Evolutionary conservation across 1,140 invertebrate genomes (phyloP), one percentile per base, ranked within the genome.

Genomic region (Chrysopa pallens): DNA sequence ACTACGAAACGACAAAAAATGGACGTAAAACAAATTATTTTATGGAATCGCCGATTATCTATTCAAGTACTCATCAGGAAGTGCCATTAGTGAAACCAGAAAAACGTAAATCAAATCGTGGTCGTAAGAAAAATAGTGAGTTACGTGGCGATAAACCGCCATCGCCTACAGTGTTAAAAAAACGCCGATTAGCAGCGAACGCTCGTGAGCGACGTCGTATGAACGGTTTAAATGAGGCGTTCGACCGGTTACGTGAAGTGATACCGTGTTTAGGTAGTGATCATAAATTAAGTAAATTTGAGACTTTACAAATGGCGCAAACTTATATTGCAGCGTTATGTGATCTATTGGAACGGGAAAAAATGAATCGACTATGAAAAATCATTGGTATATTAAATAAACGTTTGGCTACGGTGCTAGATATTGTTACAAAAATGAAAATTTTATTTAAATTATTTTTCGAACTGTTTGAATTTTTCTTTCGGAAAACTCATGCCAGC

Each of bases 281-380:
- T 50, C 73, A 82, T 47, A 83, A 85, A 55, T 62, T 89, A 4
- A 86, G 82, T 49, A 90, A 90, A 60, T 88, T 81, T 55, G 85
- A 90, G 57, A 88, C 85, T 0, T 60, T 90, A 8, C 84, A 88
- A 66, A 86, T 89, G 83, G 85, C 85, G 0, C 84, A 88, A 52
- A 83, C 74, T 9, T 89, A 89, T 54, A 89, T 89, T 38, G 59
- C 70, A 0, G 80, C 81, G 0, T 58, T 87, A 8, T 69, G 73
- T 49, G 78, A 83, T 46, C 59, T 81, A n/a, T 47, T 69, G 37
- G 58, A 60, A 46, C 52, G 46, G 12, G 56, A 50, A 36, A 12
- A 29, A 15, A 46, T 39, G 42, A 12, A 23, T 12, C 39, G 23
- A 13, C 39, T 4, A 33, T 33, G 17, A 23, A 23, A 23, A 23